Evolutionary conservation across 92 coral and sea anemone genomes (phyloP).

Genomic region (Ricordea florida): DNA sequence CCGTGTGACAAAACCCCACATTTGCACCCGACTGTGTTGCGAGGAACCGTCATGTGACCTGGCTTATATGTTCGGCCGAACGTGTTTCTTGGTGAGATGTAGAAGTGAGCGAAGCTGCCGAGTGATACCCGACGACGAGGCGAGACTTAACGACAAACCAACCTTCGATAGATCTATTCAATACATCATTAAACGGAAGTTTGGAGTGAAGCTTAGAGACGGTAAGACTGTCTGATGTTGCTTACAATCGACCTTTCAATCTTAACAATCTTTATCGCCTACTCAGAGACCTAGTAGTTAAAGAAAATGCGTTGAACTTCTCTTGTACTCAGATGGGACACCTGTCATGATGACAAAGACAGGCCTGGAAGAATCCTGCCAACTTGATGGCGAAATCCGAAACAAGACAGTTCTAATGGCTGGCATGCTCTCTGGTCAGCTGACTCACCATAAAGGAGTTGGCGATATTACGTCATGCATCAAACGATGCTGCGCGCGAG

Average conservation of each 20-base stretch:
- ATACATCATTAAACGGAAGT: slow-evolving; percentile 82
- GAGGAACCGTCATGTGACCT: slow-evolving; percentile 92
- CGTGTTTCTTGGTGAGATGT: slow-evolving; percentile 90
- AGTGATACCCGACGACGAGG: slow-evolving; percentile 54
- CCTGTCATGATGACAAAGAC: slow-evolving; percentile 15
- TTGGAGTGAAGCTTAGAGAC: slow-evolving; percentile 77
- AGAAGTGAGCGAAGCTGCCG: slow-evolving; percentile 87
- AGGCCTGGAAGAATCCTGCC: slow-evolving; percentile 71
- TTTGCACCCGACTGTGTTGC: slow-evolving; percentile 94
- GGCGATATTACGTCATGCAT: slow-evolving; percentile 82
- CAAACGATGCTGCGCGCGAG: slow-evolving; percentile 77
- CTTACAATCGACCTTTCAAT: too few relatives aligned
- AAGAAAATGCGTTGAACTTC: neutral
- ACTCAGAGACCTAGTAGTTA: too few relatives aligned
- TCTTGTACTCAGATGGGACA: slow-evolving; percentile 6
- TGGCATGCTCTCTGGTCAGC: slow-evolving; percentile 94
- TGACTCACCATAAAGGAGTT: slow-evolving; percentile 78
- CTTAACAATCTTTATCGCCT: too few relatives aligned
- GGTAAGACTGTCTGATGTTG: too few relatives aligned
- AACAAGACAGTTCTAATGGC: slow-evolving; percentile 88
- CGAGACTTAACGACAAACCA: neutral
- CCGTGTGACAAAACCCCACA: slow-evolving; percentile 82
- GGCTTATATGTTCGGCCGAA: slow-evolving; percentile 92
- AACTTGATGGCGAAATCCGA: slow-evolving; percentile 79
- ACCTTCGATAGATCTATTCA: slow-evolving; percentile 76